A percentile compares a stretch with the other conserved stretches of the same genome.
These are phyloP conservation scores for Knipowitschia caucasica DNA, from an alignment of 2,797 vertebrate species.

Conservation along the genomic window DNA sequence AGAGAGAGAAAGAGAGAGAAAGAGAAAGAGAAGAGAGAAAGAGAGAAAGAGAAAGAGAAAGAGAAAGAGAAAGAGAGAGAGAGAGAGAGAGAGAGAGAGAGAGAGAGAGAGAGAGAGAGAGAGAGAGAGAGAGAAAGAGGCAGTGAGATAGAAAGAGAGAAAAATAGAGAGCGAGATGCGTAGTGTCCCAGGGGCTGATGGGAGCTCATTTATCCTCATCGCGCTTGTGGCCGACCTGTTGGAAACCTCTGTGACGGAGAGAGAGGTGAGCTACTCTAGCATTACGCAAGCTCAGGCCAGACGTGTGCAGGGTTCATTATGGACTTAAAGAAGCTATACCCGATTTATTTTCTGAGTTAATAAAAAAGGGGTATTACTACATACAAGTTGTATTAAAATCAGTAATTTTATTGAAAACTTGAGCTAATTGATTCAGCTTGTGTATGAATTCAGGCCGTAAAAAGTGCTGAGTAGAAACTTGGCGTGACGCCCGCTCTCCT, in stretches of 20 bases:
- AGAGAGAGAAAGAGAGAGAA: background rate
- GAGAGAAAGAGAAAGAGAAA: background rate
- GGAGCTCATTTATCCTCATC: constrained; percentile 62
- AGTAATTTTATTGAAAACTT: too few relatives aligned
- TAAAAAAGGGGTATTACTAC: too few relatives aligned
- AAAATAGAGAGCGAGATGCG: constrained; percentile 3
- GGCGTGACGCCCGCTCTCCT: too few relatives aligned
- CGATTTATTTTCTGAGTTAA: too few relatives aligned
- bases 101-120: background rate
- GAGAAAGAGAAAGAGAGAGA: background rate
- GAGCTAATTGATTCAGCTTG: too few relatives aligned
- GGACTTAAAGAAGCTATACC: too few relatives aligned
- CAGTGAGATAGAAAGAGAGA: background rate
- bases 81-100: background rate
- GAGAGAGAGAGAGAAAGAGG: background rate
- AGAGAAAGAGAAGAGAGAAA: background rate
- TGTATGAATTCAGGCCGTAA: too few relatives aligned
- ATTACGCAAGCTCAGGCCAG: constrained; percentile 54
- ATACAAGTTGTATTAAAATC: too few relatives aligned
- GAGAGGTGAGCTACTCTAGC: constrained; percentile 56
- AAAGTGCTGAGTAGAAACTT: too few relatives aligned
- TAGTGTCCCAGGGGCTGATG: constrained; percentile 44
- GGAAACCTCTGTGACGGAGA: constrained; percentile 65
- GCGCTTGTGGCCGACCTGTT: constrained; percentile 43
- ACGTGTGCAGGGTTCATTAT: constrained; percentile 43